Conservation (phyloP, 2,888 invertebrate genomes). For the Polydrusus tereticollis region DNA sequence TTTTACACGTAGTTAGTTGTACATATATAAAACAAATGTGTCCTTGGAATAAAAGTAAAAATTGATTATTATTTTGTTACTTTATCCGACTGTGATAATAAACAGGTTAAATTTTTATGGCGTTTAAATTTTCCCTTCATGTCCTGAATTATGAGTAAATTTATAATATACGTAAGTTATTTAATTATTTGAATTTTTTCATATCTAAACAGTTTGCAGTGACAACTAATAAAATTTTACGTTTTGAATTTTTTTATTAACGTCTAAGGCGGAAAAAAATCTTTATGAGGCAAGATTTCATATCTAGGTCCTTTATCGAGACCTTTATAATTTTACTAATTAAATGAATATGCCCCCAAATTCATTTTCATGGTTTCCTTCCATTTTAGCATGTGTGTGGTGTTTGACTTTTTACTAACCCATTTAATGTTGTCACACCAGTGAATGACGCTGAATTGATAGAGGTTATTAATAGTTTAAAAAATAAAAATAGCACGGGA, state of each 20-base stretch:
- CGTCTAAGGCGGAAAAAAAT: not conserved
- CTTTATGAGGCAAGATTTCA: not conserved
- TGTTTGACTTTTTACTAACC: not conserved
- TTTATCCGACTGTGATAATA: conserved; percentile 64
- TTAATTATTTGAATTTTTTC: conserved; percentile 8
- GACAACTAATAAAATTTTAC: conserved; percentile 6
- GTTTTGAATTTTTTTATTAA: conserved; percentile 12
- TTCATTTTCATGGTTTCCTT: not conserved
- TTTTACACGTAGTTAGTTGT: conserved; percentile 31
- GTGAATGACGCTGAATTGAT: too few relatives aligned
- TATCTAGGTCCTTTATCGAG: not conserved
- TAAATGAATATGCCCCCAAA: not conserved
- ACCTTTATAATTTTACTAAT: not conserved
- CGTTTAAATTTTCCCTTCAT: conserved; percentile 8
- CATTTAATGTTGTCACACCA: not conserved
- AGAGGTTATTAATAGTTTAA: too few relatives aligned
- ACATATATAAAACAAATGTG: conserved; percentile 50
- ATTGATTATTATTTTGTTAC: conserved; percentile 55
- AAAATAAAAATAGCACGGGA: too few relatives aligned
- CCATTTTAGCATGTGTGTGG: not conserved
- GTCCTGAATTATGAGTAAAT: not conserved
- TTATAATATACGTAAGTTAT: conserved; percentile 20
- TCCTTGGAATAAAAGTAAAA: not conserved
- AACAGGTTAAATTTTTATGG: conserved; percentile 48
- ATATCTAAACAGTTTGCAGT: conserved; percentile 20